Evolutionary conservation across 2,888 invertebrate genomes (phyloP), one percentile per base, ranked within the genome.

Genomic region (Pterostichus niger): DNA sequence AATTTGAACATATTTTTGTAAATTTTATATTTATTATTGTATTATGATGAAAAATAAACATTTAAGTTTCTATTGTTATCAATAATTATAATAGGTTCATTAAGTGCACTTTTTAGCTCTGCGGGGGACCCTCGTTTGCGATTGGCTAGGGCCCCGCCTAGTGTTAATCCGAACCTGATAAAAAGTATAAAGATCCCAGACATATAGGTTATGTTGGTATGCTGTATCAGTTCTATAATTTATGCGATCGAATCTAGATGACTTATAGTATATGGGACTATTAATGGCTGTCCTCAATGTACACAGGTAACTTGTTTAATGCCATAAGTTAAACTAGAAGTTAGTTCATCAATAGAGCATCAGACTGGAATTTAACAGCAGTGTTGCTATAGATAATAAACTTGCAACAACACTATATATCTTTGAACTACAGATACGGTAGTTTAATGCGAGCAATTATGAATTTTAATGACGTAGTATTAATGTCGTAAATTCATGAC

Each of bases 301-400:
- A 35, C 35, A 56, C 44, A 71, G 68, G 44, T 44, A 71, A 71
- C 68, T 71, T 40, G 68, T 24, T 64, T 64, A 64, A 64, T 71
- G 44, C 40, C 44, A 71, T 44, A 44, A 71, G 68, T 71, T 71
- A 40, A 71, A 44, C 68, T 71, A 5, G n/a, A 44, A 71, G 68
- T 71, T 71, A 71, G 68, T 71, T 71, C 68, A 71, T 71, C 68
- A 71, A 24, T 71, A 44, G 15, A 44, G 68, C 68, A 71, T 71
- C 68, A 44, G 68, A 15, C 1, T 10, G 68, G 68, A 71, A 71
- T 71, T 40, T 71, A 64, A 44, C 68, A 44, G 13, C 64, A 31
- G 10, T 46, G 44, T 44, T 17, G 5, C 6, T 10, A 71, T 40
- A 15, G 44, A 71, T 71, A 71, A 44, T 71, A 71, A 71, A 71